These are phyloP conservation scores for Seriola rivoliana DNA, from an alignment of 2,113 vertebrate species.

Conservation along the genomic window DNA sequence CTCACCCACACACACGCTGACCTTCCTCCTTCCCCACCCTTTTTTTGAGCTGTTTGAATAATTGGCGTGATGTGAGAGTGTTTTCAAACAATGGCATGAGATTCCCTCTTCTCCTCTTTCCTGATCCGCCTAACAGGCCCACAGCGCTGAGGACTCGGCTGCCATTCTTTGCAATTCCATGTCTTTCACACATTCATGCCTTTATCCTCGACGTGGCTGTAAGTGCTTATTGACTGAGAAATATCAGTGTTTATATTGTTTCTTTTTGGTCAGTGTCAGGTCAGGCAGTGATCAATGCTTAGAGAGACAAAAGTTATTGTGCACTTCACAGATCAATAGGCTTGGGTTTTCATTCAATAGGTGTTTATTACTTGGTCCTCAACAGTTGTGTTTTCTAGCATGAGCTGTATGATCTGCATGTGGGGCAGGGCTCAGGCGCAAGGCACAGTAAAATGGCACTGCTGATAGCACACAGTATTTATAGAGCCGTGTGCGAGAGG, in stretches of 20 bases:
- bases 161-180: slow-evolving; percentile 47
- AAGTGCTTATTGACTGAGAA: neutral
- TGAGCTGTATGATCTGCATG: slow-evolving; percentile 61
- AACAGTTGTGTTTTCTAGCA: slow-evolving; percentile 17
- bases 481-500: slow-evolving; percentile 67
- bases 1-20: slow-evolving; percentile 8
- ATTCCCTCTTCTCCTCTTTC: slow-evolving; percentile 23
- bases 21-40: slow-evolving; percentile 30
- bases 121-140: slow-evolving; percentile 12
- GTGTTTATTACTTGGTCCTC: slow-evolving; percentile 20
- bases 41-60: slow-evolving; percentile 43
- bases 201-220: slow-evolving; percentile 28
- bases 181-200: slow-evolving; percentile 54
- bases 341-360: slow-evolving; percentile 1
- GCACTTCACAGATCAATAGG: slow-evolving; percentile 4
- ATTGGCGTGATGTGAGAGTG: slow-evolving; percentile 33
- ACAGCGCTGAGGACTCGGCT: slow-evolving; percentile 58
- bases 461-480: slow-evolving; percentile 77
- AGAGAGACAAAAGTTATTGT: slow-evolving; percentile 1
- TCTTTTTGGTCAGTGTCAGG: neutral
- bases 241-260: slow-evolving; percentile 3
- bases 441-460: slow-evolving; percentile 52
- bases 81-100: slow-evolving; percentile 27
- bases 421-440: slow-evolving; percentile 70
- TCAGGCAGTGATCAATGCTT: neutral